Evolutionary conservation across 2,888 invertebrate species (phyloP), one percentile per base, ranked within the genome.

Genomic region (Esperia sulphurella): DNA sequence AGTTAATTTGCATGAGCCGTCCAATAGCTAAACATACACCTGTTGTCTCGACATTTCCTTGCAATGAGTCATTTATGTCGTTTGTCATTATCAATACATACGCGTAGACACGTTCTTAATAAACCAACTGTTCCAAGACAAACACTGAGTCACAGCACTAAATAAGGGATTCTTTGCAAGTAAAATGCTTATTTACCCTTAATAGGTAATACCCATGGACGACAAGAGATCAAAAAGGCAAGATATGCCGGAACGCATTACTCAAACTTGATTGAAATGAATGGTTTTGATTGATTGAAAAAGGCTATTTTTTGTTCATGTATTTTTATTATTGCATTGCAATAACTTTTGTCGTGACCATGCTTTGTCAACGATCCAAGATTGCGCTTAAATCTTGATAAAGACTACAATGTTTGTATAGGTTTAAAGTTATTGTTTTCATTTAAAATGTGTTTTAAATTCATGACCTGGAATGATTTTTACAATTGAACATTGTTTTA

Each of bases 131-230:
- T 71, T 71, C 72, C 65, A 68, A 66, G 63, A 70, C 70, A 73
- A 72, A 75, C 67, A 67, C 61, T 86, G 82, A 84, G 62, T 83
- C 82, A 81, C 66, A 57, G 51, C 45, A 65, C 83, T 85, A 77
- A 82, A 88, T 84, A 86, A 84, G 84, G 85, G 79, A 71, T 72
- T 73, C 68, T 77, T 74, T 73, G 71, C 59, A 68, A 73, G 75
- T 77, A 70, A 75, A 76, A 75, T 68, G 53, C 71, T 71, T 75
- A 78, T 81, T 75, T 81, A 67, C 68, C 85, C 82, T 68, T 81
- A 79, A 64, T 72, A 69, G 83, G 85, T 47, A 55, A 70, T 53
- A 62, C 57, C 69, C 79, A 79, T 64, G 80, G 76, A 75, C 73
- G 55, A 53, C 60, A 52, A 60, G 60, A 42, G 58, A 74, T 76